Evolutionary conservation across 2,888 invertebrate genomes (phyloP).

Genomic region (Thymelicus acteon): DNA sequence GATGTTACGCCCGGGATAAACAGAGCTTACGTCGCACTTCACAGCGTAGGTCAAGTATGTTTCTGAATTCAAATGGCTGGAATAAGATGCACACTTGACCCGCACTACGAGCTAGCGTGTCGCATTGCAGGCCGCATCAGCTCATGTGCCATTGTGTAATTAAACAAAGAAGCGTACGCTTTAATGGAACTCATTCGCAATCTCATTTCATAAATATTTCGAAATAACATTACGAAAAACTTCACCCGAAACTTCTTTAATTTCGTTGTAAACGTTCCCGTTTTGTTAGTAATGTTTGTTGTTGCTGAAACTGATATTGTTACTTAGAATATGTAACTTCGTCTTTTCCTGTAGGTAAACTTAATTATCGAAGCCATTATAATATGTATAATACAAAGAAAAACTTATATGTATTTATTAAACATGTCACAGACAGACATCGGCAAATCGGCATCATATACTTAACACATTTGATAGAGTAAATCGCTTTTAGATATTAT

Average conservation of each 20-base stretch:
- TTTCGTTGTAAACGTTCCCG: not conserved
- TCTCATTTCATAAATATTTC: constrained; percentile 20
- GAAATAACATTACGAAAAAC: not conserved
- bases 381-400: no score
- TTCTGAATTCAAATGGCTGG: constrained; percentile 36
- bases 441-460: no score
- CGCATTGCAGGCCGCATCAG: constrained; percentile 27
- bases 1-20: constrained; percentile 21
- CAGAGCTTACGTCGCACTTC: constrained; percentile 26
- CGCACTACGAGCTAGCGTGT: constrained; percentile 18
- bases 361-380: no score
- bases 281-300: not conserved
- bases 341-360: no score
- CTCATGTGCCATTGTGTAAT: constrained; percentile 19
- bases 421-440: no score
- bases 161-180: constrained; percentile 31
- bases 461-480: no score
- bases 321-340: no score
- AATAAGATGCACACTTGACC: constrained; percentile 36
- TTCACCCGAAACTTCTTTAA: not conserved
- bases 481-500: no score
- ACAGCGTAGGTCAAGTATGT: constrained; percentile 31
- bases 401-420: no score
- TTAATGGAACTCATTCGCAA: constrained; percentile 21
- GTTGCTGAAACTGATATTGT: no score